Conservation (phyloP, 2,797 vertebrate genomes). For the Holocentrus rufus region DNA sequence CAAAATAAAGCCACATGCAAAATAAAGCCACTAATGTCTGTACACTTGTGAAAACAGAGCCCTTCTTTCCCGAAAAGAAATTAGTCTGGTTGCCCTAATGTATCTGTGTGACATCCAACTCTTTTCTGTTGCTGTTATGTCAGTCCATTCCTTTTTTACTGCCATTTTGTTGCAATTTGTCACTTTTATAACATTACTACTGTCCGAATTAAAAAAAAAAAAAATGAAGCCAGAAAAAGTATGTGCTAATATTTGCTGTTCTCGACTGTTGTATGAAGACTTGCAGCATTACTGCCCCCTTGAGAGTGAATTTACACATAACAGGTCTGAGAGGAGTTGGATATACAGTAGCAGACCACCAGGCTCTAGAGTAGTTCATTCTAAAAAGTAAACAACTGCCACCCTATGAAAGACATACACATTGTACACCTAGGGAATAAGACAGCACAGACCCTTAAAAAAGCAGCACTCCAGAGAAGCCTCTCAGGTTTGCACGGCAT, state of each 20-base stretch:
- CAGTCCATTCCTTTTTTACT: constrained; percentile 9
- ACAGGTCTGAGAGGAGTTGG: constrained; percentile 41
- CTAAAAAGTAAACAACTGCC: constrained; percentile 53
- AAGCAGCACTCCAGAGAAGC: constrained; percentile 36
- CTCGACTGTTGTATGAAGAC: neutral
- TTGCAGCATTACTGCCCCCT: constrained; percentile 63
- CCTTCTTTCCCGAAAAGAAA: constrained; percentile 17
- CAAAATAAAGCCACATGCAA: too few relatives aligned
- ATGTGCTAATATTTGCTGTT: constrained; percentile 15
- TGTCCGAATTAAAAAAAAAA: constrained; percentile 14
- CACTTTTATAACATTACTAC: constrained; percentile 4
- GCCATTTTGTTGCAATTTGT: neutral
- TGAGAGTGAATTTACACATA: constrained; percentile 53
- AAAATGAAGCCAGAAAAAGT: constrained; percentile 26
- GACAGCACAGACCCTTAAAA: constrained; percentile 24
- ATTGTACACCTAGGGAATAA: constrained; percentile 26
- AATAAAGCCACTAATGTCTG: constrained; percentile 45
- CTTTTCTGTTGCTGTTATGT: constrained; percentile 5
- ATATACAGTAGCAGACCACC: constrained; percentile 23
- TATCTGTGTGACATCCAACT: constrained; percentile 32
- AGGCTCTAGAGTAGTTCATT: constrained; percentile 36
- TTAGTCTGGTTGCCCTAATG: constrained; percentile 17
- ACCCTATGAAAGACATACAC: constrained; percentile 20
- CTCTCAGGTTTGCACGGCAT: constrained; percentile 31
- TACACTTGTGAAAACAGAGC: constrained; percentile 34